Conservation (phyloP, 2,113 vertebrate genomes). For the Casuarius casuarius region DNA sequence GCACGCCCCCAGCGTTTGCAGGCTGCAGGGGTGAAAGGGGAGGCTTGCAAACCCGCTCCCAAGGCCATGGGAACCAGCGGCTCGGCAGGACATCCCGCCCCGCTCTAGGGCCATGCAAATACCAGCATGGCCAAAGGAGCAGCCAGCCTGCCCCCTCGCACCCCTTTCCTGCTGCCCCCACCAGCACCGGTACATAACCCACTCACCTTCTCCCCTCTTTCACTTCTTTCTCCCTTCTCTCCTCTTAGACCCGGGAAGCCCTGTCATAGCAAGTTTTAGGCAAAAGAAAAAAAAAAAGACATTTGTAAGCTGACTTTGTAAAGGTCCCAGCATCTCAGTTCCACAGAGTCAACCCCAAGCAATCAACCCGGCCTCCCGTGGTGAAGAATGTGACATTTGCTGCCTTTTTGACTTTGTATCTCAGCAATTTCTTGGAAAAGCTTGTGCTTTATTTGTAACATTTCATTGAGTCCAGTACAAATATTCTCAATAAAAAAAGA, state of each 20-base stretch:
- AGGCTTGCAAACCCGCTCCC: neutral
- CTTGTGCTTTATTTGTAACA: neutral
- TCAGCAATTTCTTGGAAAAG: neutral
- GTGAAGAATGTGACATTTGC: neutral
- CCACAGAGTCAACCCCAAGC: neutral
- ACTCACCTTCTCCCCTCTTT: constrained; percentile 91
- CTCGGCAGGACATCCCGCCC: neutral
- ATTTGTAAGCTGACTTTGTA: neutral
- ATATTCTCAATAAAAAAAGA: neutral
- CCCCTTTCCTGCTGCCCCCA: neutral
- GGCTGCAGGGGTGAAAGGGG: neutral
- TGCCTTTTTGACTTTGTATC: neutral
- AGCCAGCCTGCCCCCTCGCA: neutral
- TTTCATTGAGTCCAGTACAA: neutral
- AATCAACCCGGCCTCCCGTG: neutral
- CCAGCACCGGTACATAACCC: rapidly evolving
- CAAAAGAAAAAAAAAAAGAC: neutral
- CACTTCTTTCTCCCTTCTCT: constrained; percentile 90
- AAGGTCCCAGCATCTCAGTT: neutral
- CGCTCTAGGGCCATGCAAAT: neutral
- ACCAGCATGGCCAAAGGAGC: neutral
- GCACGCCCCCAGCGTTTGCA: neutral
- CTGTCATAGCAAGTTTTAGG: constrained; percentile 67
- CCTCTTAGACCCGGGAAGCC: constrained; percentile 92
- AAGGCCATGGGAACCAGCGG: neutral